Percentiles rank a stretch among this genome's conserved stretches.
These are phyloP conservation scores for Cotesia typhae DNA, from an alignment of 1,140 invertebrate species.

Conservation along the genomic window DNA sequence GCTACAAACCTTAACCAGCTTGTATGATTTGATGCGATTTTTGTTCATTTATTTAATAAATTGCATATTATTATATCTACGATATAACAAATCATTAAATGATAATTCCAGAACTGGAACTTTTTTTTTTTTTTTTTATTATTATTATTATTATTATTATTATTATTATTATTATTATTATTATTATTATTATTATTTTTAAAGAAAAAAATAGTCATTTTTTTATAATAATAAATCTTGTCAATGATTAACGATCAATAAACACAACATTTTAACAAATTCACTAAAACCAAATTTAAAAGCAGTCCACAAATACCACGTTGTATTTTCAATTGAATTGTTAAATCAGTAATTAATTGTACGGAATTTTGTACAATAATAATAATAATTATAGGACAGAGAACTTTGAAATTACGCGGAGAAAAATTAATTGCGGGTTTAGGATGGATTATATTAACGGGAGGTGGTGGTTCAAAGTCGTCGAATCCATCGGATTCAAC, in stretches of 20 bases:
- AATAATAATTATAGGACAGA: slow-evolving; percentile 40
- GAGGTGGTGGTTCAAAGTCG: slow-evolving; percentile 71
- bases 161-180: too few species aligned
- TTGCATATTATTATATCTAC: neutral
- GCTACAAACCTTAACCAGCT: slow-evolving; percentile 45
- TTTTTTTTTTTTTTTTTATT: too few species aligned
- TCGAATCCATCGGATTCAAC: slow-evolving; percentile 70
- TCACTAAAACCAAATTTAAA: slow-evolving; percentile 8
- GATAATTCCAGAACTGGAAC: neutral
- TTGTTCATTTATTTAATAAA: slow-evolving; percentile 54
- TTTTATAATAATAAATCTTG: slow-evolving; percentile 6
- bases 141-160: too few species aligned
- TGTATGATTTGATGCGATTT: slow-evolving; percentile 43
- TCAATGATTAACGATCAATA: neutral
- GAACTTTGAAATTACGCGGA: slow-evolving; percentile 46
- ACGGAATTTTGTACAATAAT: slow-evolving; percentile 47
- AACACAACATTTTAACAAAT: slow-evolving; percentile 18
- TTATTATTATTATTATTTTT: neutral
- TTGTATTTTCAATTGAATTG: neutral
- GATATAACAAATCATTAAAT: slow-evolving; percentile 9
- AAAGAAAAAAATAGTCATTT: slow-evolving; percentile 1
- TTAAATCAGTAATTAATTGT: slow-evolving; percentile 46
- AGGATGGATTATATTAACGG: slow-evolving; percentile 74
- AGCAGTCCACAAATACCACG: neutral
- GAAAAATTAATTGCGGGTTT: slow-evolving; percentile 64